Evolutionary conservation across 2,888 invertebrate genomes (phyloP), one percentile per base, ranked within the genome.

Genomic region (Willowsia nigromaculata): DNA sequence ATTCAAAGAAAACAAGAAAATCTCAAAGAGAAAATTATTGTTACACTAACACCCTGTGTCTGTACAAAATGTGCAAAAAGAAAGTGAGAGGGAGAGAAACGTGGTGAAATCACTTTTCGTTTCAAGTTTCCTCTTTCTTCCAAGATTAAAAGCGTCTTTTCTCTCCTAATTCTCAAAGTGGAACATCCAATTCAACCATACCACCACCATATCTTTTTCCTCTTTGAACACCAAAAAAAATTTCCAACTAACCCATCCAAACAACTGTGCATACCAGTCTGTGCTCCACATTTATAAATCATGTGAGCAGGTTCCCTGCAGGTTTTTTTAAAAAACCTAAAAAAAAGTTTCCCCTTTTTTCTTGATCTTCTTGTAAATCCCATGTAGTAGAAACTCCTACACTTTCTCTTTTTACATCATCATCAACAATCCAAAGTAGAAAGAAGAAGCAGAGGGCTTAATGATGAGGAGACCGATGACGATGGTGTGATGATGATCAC

Each of bases 131-230:
- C 43, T 43, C 43, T 71, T 71, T 71, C 43, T 68, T 40, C 18
- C 1, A 22, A 71, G 71, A 71, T 71, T 71, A 71, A 71, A 71
- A 71, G 40, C 22, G 43, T 37, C 37, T 62, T 30, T 62, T 7
- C 18, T n/a, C 13, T 62, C 13, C 13, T 18, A 22, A n/a, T 71
- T 37, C 22, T 22, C 40, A 5, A 62, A 62, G 7, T 11, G 71
- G 40, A 71, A 40, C 71, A 43, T 40, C 25, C 40, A 43, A 33
- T 40, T 68, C 15, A 18, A 37, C 68, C 30, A 40, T 18, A 43
- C 13, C 25, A 56, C 7, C 25, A 25, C 56, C 25, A 56, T 18
- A 1, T n/a, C 15, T 3, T 2, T 15, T 15, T 50, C 15, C 1
- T 6, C 11, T 11, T 56, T 18, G 56, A 25, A n/a, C n/a, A n/a